Evolutionary conservation across 2,888 invertebrate genomes (phyloP).

Genomic region (Oscheius sp.): DNA sequence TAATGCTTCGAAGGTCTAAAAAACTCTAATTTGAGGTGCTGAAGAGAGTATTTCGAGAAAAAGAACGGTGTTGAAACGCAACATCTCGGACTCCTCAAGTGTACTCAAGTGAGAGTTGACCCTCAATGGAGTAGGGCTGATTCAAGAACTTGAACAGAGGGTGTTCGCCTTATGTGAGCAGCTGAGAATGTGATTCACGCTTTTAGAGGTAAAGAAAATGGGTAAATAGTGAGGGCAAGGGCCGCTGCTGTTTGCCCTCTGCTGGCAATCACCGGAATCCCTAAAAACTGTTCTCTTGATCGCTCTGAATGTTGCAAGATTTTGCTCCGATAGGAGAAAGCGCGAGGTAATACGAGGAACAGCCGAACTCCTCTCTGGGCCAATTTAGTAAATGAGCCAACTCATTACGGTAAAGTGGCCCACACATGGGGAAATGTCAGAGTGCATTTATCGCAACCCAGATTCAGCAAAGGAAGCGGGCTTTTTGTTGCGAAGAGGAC

Average conservation of each 20-base stretch:
- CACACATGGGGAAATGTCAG: neutral
- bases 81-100: neutral
- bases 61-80: neutral
- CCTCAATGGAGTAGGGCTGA: neutral
- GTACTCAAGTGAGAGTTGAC: neutral
- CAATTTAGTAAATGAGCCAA: neutral
- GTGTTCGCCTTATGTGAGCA: neutral
- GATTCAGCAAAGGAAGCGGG: neutral
- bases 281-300: neutral
- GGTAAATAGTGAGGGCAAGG: slow-evolving; percentile 22
- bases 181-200: slow-evolving; percentile 21
- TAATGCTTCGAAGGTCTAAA: neutral
- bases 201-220: slow-evolving; percentile 13
- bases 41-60: neutral
- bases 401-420: slow-evolving; percentile 15
- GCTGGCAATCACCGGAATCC: slow-evolving; percentile 4
- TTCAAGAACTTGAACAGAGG: neutral
- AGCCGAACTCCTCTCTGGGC: neutral
- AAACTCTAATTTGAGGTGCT: neutral
- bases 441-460: neutral
- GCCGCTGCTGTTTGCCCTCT: slow-evolving; percentile 20
- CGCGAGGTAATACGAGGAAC: neutral
- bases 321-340: no score
- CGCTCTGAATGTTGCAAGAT: no score
- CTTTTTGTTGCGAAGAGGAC: neutral